phyloP scores from a whole-genome alignment of 2,113 vertebrate species.

The Nyctereutes procyonoides region DNA sequence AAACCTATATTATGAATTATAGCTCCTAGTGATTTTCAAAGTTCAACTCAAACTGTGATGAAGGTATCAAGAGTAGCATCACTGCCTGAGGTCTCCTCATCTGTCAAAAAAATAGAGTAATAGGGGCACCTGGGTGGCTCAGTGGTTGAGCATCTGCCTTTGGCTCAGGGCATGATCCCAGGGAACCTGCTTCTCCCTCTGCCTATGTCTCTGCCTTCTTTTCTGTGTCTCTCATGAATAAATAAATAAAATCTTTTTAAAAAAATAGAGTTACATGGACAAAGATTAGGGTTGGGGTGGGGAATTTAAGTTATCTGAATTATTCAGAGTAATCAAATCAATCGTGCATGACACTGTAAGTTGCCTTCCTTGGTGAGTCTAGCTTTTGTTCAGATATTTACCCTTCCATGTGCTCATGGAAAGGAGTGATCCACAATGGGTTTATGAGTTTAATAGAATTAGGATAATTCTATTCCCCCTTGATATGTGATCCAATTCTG shows the following conservation, averaged over 20 bases:
- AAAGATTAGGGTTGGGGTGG: background rate
- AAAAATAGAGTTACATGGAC: background rate
- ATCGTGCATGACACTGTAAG: background rate
- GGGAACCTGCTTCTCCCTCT: too few species aligned
- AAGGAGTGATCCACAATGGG: background rate
- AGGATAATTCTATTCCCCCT: background rate
- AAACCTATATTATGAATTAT: background rate
- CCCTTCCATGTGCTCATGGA: background rate
- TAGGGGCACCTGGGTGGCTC: too few species aligned
- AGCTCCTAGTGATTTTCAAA: background rate
- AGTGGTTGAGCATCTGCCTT: too few species aligned
- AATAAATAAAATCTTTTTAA: background rate
- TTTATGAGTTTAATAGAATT: background rate
- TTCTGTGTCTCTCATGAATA: too few species aligned
- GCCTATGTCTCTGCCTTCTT: too few species aligned
- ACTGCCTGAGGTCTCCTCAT: background rate
- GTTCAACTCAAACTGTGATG: background rate
- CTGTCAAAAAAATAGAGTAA: background rate
- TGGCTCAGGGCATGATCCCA: too few species aligned
- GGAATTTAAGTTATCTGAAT: background rate
- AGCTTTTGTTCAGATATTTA: background rate
- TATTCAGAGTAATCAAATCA: conserved; percentile 14
- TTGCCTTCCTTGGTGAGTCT: background rate
- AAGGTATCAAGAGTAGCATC: background rate
- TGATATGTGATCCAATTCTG: background rate